Conservation (phyloP, 2,797 vertebrate species). For the Sitta carolinensis region DNA sequence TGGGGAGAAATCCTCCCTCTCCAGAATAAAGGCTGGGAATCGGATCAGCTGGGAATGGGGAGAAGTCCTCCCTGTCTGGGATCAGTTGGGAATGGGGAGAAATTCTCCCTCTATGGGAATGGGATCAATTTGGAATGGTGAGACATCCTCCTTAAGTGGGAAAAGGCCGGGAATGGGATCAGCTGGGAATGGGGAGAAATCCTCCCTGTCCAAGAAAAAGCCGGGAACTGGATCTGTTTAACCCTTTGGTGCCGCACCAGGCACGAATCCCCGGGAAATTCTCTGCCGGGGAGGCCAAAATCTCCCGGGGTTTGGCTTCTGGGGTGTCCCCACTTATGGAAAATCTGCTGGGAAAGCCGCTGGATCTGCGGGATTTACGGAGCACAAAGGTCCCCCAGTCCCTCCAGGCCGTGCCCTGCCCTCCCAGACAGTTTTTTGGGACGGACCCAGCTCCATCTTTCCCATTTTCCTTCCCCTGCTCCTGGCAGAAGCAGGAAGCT, state of each 20-base stretch:
- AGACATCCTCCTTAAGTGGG: too few relatives aligned
- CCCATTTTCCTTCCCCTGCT: background rate
- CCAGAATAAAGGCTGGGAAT: background rate
- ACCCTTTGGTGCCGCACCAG: too few relatives aligned
- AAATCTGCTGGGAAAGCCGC: background rate
- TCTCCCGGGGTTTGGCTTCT: background rate
- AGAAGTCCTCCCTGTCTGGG: background rate
- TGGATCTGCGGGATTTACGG: accelerated
- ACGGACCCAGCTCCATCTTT: background rate
- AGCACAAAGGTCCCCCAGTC: accelerated
- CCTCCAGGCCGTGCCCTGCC: background rate
- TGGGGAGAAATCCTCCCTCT: background rate
- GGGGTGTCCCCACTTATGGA: background rate
- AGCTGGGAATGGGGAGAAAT: background rate
- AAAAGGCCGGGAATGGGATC: background rate
- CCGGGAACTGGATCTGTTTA: background rate
- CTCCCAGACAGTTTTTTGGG: background rate
- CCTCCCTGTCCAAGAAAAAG: background rate
- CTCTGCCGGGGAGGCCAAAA: background rate
- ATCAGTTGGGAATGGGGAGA: background rate
- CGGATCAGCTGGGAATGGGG: background rate
- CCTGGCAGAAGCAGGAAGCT: background rate
- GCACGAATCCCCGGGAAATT: background rate
- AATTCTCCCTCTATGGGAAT: background rate
- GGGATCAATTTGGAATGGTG: background rate